Conservation (phyloP, 2,113 vertebrate species). For the Noturus placidus region DNA sequence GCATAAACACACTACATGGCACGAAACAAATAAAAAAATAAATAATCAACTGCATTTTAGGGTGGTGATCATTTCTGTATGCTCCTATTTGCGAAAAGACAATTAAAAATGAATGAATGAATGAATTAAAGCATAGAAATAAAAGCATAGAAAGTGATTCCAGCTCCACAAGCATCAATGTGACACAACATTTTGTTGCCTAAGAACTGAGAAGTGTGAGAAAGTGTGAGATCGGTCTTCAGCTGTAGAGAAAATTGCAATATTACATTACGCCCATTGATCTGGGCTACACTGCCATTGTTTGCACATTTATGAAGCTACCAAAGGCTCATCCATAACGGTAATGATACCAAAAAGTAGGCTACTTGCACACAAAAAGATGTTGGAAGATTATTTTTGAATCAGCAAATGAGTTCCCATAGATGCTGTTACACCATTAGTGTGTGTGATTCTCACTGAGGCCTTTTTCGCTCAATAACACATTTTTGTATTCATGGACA, state of each 20-base stretch:
- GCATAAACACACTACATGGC: not conserved
- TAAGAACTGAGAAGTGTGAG: not conserved
- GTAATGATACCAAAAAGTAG: not conserved
- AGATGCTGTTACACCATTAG: not conserved
- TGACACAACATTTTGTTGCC: not conserved
- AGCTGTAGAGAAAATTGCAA: not conserved
- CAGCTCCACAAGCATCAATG: not conserved
- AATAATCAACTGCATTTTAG: not conserved
- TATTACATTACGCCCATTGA: conserved; percentile 1
- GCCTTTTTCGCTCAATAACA: conserved; percentile 5
- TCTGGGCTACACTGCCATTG: not conserved
- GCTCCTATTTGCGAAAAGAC: not conserved
- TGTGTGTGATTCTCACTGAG: not conserved
- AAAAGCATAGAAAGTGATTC: not conserved
- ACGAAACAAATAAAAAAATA: not conserved
- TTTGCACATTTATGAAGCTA: conserved; percentile 18
- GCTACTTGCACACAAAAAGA: not conserved
- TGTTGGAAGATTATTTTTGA: not conserved
- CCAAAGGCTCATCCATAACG: not conserved
- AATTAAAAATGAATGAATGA: not conserved
- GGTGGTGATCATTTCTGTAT: not conserved
- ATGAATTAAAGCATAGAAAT: not conserved
- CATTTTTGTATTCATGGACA: not conserved
- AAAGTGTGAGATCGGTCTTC: not conserved
- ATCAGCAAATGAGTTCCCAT: not conserved